Base-by-base conservation (phyloP, 2,888 invertebrate genomes). In the Polydrusus cervinus region DNA sequence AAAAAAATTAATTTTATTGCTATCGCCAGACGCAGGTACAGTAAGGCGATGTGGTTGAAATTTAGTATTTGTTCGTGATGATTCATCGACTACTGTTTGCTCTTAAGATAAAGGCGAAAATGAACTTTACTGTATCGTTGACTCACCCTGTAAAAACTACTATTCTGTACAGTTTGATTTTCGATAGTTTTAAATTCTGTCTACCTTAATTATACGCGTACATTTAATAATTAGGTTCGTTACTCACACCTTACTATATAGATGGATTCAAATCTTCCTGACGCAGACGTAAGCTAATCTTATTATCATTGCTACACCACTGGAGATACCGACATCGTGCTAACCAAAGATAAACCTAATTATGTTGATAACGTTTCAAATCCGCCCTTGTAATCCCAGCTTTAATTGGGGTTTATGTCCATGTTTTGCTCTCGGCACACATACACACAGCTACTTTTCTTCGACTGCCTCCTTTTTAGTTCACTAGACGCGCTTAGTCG, bases 301-400 rank as follows among this genome's bases (percentile, higher is more conserved):
- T 34, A 34, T 34, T 55, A 55, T 51, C 51, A 51, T 51, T 55
- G 55, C 30, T 30, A 34, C 55, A 34, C 55, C 55, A 55, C 55
- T 55, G 55, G 55, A 55, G 55, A 55, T 55, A 55, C 53, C 53
- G 25, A 53, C 38, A 51, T n/a, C 51, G 38, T 66, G 66, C 66
- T 34, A 66, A 49, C 38, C 34, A 66, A 66, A 66, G 14, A 62
- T 40, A 66, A 53, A 66, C 40, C 51, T 51, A 66, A 66, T 66
- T 66, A 66, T 66, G 66, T 66, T 66, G 66, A 66, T 64, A 49
- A 66, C 66, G 34, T 34, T 66, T 34, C 51, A 66, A 51, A 66
- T 66, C 66, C 51, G 11, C 66, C 38, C 66, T 66, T 66, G 66
- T 66, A 66, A 66, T 51, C 66, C 66, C 13, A 11, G 51, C 16